A percentile compares a stretch with the other conserved stretches of the same genome.
Evolutionary conservation across 1,140 invertebrate species (phyloP).

Genomic region (Heliconius himera): DNA sequence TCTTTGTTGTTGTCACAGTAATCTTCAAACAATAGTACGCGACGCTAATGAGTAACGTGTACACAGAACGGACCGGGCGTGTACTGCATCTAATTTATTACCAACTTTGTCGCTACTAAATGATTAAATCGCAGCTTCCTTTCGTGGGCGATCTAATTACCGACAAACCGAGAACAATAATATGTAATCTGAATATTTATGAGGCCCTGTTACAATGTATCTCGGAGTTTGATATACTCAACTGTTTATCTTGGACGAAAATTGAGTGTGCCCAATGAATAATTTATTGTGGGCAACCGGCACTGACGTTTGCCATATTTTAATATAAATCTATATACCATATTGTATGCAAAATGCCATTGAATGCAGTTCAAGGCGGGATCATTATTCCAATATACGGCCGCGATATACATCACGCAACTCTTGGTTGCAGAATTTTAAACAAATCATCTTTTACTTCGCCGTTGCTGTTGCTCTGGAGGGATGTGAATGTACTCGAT

Average conservation of each 20-base stretch:
- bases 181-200: slow-evolving; percentile 80
- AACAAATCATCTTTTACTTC: slow-evolving; percentile 79
- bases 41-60: slow-evolving; percentile 60
- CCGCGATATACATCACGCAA: slow-evolving; percentile 77
- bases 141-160: slow-evolving; percentile 81
- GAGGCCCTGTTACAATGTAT: slow-evolving; percentile 62
- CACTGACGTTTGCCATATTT: slow-evolving; percentile 79
- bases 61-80: slow-evolving; percentile 46
- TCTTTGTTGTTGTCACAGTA: slow-evolving; percentile 32
- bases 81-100: slow-evolving; percentile 67
- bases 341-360: slow-evolving; percentile 81
- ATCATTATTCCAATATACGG: slow-evolving; percentile 80
- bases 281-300: slow-evolving; percentile 79
- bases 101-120: slow-evolving; percentile 71
- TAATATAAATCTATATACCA: slow-evolving; percentile 81
- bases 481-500: slow-evolving; percentile 49
- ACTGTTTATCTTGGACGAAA: slow-evolving; percentile 77
- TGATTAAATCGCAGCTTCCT: slow-evolving; percentile 72
- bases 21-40: slow-evolving; percentile 38
- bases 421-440: slow-evolving; percentile 71
- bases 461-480: slow-evolving; percentile 41
- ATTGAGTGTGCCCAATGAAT: slow-evolving; percentile 80
- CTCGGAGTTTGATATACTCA: slow-evolving; percentile 75
- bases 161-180: slow-evolving; percentile 79
- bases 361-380: slow-evolving; percentile 78